Evolutionary conservation across 1,140 invertebrate genomes (phyloP).

Genomic region (Orchestia grillus): DNA sequence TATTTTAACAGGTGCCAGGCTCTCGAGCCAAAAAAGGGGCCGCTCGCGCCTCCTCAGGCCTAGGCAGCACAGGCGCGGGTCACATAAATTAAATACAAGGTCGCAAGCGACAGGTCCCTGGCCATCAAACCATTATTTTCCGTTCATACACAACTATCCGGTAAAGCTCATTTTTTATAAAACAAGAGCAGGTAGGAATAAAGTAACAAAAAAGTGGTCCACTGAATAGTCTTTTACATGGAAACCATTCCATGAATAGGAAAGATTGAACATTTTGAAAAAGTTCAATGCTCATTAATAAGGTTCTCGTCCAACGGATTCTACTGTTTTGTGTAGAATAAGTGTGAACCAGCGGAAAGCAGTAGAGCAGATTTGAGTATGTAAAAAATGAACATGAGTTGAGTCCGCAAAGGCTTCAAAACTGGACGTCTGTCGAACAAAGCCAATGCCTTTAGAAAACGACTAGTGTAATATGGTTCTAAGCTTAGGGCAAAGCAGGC

Average conservation of each 20-base stretch:
- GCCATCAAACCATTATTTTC: not conserved
- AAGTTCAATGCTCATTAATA: not conserved
- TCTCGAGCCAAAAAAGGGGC: conserved; percentile 31
- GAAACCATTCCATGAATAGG: no score
- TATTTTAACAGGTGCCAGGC: conserved; percentile 53
- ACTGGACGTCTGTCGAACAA: not conserved
- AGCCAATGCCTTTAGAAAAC: not conserved
- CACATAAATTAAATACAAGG: not conserved
- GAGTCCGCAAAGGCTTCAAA: not conserved
- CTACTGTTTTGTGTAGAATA: not conserved
- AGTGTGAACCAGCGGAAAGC: not conserved
- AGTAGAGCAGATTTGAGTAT: no score
- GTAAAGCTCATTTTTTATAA: no score
- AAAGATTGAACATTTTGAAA: not conserved
- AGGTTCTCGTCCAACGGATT: not conserved
- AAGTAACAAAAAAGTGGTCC: no score
- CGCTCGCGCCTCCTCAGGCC: not conserved
- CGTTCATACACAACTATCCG: no score
- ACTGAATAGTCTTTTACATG: no score
- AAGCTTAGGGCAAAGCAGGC: not conserved
- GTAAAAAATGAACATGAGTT: not conserved
- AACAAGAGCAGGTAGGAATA: no score
- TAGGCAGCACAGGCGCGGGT: not conserved
- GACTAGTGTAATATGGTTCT: not conserved
- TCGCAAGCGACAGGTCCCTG: not conserved